phyloP scores from a whole-genome alignment of 2,888 invertebrate genomes.

The Bursaphelenchus okinawaensis region DNA sequence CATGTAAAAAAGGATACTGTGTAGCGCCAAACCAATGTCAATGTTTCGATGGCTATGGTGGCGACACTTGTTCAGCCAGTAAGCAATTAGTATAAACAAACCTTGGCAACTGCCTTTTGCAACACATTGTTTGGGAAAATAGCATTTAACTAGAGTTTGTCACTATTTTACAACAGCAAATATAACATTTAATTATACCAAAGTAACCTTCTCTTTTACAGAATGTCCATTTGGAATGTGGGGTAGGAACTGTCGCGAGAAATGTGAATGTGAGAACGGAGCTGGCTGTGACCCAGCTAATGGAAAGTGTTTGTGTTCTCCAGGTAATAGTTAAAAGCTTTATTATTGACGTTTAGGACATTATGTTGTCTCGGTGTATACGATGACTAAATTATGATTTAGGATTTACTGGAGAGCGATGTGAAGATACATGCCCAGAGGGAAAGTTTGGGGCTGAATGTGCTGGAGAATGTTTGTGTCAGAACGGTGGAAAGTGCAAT shows the following conservation, averaged over 20 bases:
- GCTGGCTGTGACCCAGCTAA: constrained; percentile 75
- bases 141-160: no score
- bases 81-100: no score
- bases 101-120: no score
- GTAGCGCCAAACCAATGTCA: constrained; percentile 48
- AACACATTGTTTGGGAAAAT: no score
- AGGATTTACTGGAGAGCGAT: constrained; percentile 66
- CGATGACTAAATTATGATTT: constrained; percentile 4
- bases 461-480: constrained; percentile 42
- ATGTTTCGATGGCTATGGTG: constrained; percentile 51
- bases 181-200: not conserved
- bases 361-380: no score
- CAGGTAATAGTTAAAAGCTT: constrained; percentile 64
- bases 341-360: constrained; percentile 6
- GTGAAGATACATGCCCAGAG: constrained; percentile 80
- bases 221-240: constrained; percentile 45
- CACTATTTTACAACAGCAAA: not conserved
- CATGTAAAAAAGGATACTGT: constrained; percentile 52
- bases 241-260: constrained; percentile 46
- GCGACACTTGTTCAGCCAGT: constrained; percentile 36
- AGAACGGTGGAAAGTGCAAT: constrained; percentile 48
- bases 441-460: constrained; percentile 57
- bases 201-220: not conserved
- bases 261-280: constrained; percentile 50
- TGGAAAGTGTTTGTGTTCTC: constrained; percentile 75